phyloP scores from a whole-genome alignment of 2,888 invertebrate species.

The Schrankia costaestrigalis region DNA sequence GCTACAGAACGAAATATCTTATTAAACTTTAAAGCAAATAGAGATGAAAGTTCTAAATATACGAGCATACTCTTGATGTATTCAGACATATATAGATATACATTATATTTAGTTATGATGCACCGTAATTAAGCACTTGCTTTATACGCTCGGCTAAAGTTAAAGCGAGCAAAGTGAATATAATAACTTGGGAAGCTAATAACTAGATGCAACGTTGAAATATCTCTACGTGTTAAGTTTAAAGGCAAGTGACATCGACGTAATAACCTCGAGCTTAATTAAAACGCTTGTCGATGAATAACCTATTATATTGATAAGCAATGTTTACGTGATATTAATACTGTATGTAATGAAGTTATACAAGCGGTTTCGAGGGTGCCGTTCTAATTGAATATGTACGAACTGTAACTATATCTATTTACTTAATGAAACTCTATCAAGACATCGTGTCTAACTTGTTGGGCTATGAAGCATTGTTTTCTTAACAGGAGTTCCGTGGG shows the following conservation, averaged over 20 bases:
- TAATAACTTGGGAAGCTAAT: constrained; percentile 32
- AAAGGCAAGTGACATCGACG: constrained; percentile 34
- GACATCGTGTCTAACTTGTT: too few species aligned
- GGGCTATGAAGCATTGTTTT: too few species aligned
- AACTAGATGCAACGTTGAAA: constrained; percentile 28
- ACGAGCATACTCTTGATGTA: neutral
- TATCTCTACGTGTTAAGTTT: constrained; percentile 24
- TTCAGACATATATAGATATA: constrained; percentile 15
- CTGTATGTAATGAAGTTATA: constrained; percentile 19
- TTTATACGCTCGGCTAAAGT: constrained; percentile 23
- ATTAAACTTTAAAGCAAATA: too few species aligned
- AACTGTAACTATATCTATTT: too few species aligned
- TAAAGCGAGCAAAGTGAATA: constrained; percentile 30
- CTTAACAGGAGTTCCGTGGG: too few species aligned
- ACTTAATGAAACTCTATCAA: too few species aligned
- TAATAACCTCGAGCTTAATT: constrained; percentile 53
- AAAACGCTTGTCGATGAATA: constrained; percentile 43
- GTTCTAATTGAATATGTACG: too few species aligned
- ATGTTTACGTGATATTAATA: constrained; percentile 20
- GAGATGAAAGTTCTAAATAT: neutral
- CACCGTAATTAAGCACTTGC: constrained; percentile 21
- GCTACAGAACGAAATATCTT: too few species aligned
- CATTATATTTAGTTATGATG: too few species aligned
- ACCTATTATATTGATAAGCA: constrained; percentile 33
- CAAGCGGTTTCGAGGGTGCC: too few species aligned